Evolutionary conservation across 2,797 vertebrate genomes (phyloP), one percentile per base, ranked within the genome.

Genomic region (Nyctalus aviator): DNA sequence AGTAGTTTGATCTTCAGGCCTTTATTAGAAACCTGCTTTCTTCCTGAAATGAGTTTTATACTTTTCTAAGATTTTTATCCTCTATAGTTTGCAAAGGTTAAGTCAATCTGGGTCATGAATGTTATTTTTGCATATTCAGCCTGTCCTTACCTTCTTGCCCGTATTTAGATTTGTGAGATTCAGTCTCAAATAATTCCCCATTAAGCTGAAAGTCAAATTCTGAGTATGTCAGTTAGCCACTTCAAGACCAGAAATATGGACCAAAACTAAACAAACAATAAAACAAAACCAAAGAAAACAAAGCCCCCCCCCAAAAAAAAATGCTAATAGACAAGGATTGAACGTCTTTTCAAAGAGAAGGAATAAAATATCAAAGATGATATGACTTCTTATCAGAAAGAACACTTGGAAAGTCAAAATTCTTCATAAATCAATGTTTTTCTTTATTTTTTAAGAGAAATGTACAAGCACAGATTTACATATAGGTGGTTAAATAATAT

Each of bases 31-130:
- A 53, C 55, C 88, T 83, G 14, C 21, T 89, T 90, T 48, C 30
- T 55, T 72, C n/a, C 76, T 66, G 30, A 89, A 78, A 91, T 92
- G 30, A 81, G 84, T 90, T 48, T 96, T 93, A 72, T 8, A 79
- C 53, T 96, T 95, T 82, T 79, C 81, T 89, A 30, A 84, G 27
- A 84, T 37, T 82, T 82, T 96, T 73, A 41, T 17, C 35, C 41
- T 90, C 73, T 94, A 27, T 64, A 85, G 86, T 93, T 90, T 96
- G 23, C 12, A 83, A 35, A 77, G 79, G 55, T 76, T 85, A 94
- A 95, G 3, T 12, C 18, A 57, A 6, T 48, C 5, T 77, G 4
- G 15, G 44, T 89, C 75, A 32, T 78, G 66, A 72, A 1, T 93
- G 4, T 18, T 30, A 57, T 66, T 75, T 73, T 93, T 66, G 9